These are phyloP conservation scores for Drosophila mimetica DNA, from an alignment of 2,888 invertebrate genomes.

Conservation along the genomic window DNA sequence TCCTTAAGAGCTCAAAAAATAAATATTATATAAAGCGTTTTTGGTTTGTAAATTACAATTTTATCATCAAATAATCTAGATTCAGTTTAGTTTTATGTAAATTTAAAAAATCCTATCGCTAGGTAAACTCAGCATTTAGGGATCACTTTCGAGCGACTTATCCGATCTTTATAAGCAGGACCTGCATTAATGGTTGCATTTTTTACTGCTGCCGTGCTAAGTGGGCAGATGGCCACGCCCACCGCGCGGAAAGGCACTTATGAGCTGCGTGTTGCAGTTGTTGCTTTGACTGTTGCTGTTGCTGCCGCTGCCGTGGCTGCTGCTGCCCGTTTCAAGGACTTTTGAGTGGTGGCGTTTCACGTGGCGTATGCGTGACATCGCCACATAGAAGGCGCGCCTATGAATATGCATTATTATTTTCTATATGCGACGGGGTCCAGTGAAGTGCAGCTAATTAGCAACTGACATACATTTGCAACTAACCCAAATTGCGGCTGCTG, in stretches of 20 bases:
- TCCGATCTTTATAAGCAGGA: slow-evolving; percentile 1
- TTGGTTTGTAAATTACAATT: too few relatives aligned
- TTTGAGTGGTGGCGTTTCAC: slow-evolving; percentile 54
- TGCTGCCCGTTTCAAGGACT: slow-evolving; percentile 57
- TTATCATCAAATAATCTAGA: background rate
- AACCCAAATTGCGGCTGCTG: slow-evolving; percentile 40
- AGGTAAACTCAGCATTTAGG: slow-evolving; percentile 4
- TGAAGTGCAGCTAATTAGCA: slow-evolving; percentile 64
- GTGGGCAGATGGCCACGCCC: slow-evolving; percentile 37
- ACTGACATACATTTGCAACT: slow-evolving; percentile 63
- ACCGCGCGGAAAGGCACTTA: slow-evolving; percentile 18
- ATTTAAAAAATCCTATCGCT: background rate
- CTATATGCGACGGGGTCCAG: slow-evolving; percentile 23
- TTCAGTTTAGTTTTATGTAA: slow-evolving; percentile 17
- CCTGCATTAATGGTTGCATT: slow-evolving; percentile 13
- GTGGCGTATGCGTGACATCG: slow-evolving; percentile 67
- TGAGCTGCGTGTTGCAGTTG: slow-evolving; percentile 20
- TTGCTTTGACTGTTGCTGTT: slow-evolving; percentile 17
- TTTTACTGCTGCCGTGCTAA: slow-evolving; percentile 23
- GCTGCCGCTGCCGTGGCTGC: slow-evolving; percentile 11
- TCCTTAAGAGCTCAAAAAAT: too few relatives aligned
- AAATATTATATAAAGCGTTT: too few relatives aligned
- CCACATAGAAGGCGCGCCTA: slow-evolving; percentile 49
- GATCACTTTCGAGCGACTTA: slow-evolving; percentile 20
- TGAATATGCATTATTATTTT: slow-evolving; percentile 70